Evolutionary conservation across 2,113 vertebrate species (phyloP).

Genomic region (Cacatua alba): DNA sequence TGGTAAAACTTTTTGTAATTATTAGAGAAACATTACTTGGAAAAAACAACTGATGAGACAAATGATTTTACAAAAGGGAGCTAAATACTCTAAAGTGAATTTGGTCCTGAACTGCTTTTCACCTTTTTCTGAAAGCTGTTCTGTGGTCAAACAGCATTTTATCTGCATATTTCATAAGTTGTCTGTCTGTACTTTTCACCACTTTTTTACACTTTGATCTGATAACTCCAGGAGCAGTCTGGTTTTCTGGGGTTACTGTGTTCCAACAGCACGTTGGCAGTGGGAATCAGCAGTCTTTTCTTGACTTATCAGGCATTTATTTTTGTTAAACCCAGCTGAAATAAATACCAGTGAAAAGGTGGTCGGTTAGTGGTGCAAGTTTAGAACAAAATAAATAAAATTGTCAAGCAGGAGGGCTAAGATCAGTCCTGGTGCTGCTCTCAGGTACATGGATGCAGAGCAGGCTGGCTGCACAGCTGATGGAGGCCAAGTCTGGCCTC

Average conservation of each 20-base stretch:
- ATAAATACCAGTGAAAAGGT: background rate
- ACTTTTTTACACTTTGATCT: background rate
- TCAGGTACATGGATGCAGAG: accelerated
- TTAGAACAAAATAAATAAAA: background rate
- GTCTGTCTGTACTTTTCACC: background rate
- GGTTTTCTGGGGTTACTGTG: background rate
- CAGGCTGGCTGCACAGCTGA: accelerated
- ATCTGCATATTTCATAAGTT: slow-evolving; percentile 1
- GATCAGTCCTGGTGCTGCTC: background rate
- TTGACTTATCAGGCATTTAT: background rate
- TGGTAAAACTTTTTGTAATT: background rate
- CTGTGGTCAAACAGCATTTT: slow-evolving; percentile 5
- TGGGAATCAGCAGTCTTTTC: background rate
- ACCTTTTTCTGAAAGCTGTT: background rate
- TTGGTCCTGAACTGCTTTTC: background rate
- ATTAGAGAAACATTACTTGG: background rate
- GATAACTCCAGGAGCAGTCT: slow-evolving; percentile 21
- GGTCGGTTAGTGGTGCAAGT: background rate
- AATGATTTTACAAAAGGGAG: background rate
- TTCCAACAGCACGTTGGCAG: background rate
- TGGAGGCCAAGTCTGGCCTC: background rate
- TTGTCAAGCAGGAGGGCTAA: background rate
- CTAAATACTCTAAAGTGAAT: background rate
- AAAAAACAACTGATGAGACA: background rate
- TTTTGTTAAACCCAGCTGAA: background rate